Evolutionary conservation across 2,888 invertebrate genomes (phyloP), one percentile per base, ranked within the genome.

Genomic region (Leptinotarsa haldemani): DNA sequence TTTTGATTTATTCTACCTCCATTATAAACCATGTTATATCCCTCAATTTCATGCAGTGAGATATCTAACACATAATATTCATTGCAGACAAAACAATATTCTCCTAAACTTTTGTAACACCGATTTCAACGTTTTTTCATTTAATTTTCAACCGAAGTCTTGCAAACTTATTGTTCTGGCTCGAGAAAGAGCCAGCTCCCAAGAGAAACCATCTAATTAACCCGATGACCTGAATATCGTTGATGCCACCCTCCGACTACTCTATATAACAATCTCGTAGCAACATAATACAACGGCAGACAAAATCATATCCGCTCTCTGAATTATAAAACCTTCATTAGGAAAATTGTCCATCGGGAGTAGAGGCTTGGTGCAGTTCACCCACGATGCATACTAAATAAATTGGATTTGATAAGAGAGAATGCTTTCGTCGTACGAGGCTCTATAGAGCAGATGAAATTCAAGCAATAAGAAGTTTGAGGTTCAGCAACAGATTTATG

Each of bases 401-500:
- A 76, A 78, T 76, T 76, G 75, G 56, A 76, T 78, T 74, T 70
- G 74, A 76, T 74, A 71, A 76, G 71, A 78, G 73, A 70, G 16
- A 63, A 47, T 52, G 58, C 22, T 52, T 56, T 69, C 61, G 70
- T 69, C 69, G 67, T 46, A 20, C 30, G 4, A 3, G 56, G 12
- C 53, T 67, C 20, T n/a, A 13, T 5, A 15, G 16, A 16, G 16
- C 30, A 63, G 65, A 64, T 61, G 70, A 74, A 77, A 74, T 77
- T 78, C 75, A 76, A 75, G 80, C 79, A 77, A 77, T 78, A 75
- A 78, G 77, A 79, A 79, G 78, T 81, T 81, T 78, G 75, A 78
- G 79, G 78, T 76, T 78, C 75, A 78, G 77, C 76, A 74, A 76
- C 73, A 77, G 76, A 82, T 83, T 83, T 83, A 83, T 81, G 82